Conservation (phyloP, 2,888 invertebrate species). For the Sisyra terminalis region DNA sequence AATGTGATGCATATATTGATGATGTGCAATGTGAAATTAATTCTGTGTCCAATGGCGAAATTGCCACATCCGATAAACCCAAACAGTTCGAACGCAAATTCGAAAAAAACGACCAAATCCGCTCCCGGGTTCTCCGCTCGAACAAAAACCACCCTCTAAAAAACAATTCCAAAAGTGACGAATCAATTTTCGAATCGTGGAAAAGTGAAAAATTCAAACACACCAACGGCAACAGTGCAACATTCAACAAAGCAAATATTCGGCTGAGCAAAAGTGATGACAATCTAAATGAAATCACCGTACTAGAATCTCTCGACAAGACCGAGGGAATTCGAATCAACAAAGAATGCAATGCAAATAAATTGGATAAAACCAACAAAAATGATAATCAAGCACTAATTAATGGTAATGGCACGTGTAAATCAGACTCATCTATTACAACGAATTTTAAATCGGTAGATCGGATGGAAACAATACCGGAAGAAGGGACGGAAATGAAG, state of each 20-base stretch:
- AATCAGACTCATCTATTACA: neutral
- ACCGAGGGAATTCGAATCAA: neutral
- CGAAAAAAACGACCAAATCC: neutral
- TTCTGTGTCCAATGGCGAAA: no score
- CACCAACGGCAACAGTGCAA: neutral
- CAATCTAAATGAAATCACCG: neutral
- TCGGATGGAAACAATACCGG: slow-evolving; percentile 66
- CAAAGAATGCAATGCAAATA: neutral
- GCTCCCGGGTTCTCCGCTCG: neutral
- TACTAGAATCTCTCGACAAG: neutral
- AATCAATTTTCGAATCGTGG: slow-evolving; percentile 3
- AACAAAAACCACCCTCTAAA: slow-evolving; percentile 33
- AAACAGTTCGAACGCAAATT: neutral
- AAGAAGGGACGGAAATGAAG: slow-evolving; percentile 55
- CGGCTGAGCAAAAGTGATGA: neutral
- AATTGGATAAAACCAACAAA: neutral
- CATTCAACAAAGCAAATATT: neutral
- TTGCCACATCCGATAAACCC: no score
- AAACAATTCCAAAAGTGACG: slow-evolving; percentile 5
- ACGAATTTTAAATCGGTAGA: neutral
- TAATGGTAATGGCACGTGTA: neutral
- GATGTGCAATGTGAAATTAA: no score
- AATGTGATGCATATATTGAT: no score
- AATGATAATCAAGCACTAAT: neutral
- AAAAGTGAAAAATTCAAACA: slow-evolving; percentile 1